Conservation (phyloP, 2,888 invertebrate species). For the Spodoptera littoralis region DNA sequence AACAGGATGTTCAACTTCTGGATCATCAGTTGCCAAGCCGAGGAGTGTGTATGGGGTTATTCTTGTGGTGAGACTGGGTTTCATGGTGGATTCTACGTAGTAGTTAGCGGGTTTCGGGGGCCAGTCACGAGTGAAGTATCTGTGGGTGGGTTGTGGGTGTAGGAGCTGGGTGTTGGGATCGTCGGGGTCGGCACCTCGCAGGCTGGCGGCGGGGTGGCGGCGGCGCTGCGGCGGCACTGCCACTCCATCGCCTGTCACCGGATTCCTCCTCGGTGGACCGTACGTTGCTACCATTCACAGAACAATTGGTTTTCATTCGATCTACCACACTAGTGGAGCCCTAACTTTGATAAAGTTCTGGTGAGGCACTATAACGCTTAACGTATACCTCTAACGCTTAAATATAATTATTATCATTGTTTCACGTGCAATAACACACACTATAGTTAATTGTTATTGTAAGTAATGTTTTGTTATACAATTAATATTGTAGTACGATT, state of each 20-base stretch:
- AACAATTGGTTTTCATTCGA: slow-evolving; percentile 84
- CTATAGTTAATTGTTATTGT: slow-evolving; percentile 18
- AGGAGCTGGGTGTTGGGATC: slow-evolving; percentile 69
- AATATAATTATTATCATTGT: slow-evolving; percentile 21
- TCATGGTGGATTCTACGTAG: slow-evolving; percentile 80
- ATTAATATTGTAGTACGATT: slow-evolving; percentile 15
- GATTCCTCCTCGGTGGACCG: slow-evolving; percentile 89
- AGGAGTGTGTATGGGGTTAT: slow-evolving; percentile 81
- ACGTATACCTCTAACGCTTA: slow-evolving; percentile 18
- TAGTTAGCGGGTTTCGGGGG: slow-evolving; percentile 82
- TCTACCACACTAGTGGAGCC: slow-evolving; percentile 54
- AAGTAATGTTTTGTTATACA: slow-evolving; percentile 23
- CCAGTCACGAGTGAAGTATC: slow-evolving; percentile 80
- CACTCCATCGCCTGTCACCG: slow-evolving; percentile 90
- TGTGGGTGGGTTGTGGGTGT: slow-evolving; percentile 80
- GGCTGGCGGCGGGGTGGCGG: slow-evolving; percentile 83
- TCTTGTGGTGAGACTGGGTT: slow-evolving; percentile 66
- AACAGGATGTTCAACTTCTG: slow-evolving; percentile 71
- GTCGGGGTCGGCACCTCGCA: slow-evolving; percentile 84
- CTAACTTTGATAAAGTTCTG: slow-evolving; percentile 24
- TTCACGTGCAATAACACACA: slow-evolving; percentile 22
- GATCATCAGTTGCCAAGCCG: slow-evolving; percentile 80
- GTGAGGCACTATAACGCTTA: slow-evolving; percentile 1
- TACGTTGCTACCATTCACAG: slow-evolving; percentile 85
- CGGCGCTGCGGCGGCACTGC: slow-evolving; percentile 86